Base-by-base conservation (phyloP, 1,140 invertebrate species). In the Drosophila kanapiae region DNA sequence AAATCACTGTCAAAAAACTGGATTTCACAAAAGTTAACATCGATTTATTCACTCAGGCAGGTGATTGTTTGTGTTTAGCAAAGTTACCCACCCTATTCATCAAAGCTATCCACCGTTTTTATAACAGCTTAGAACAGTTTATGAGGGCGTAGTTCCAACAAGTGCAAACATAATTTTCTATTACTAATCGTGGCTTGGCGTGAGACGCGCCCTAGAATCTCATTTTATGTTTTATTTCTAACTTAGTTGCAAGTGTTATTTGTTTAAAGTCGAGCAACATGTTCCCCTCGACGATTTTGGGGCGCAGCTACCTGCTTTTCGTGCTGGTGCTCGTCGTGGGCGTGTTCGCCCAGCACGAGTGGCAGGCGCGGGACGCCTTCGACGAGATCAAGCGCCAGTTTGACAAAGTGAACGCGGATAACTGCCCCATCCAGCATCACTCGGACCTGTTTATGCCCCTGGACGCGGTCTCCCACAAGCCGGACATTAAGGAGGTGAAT, bases 401-500 rank as follows among this genome's bases (percentile, higher is more conserved):
- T 93, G 96, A 97, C 71, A 95, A 96, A 88, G 96, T 99, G 0
- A 96, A 94, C 42, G 93, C 93, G 2, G 96, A 98, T 18, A 99
- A 99, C 93, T 99, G 98, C 92, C 95, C 95, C 59, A 97, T 98
- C 62, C 96, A 97, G 80, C 96, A 97, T 83, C 93, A 96, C n/a
- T 95, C 95, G 27, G 96, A 98, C 79, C 93, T 99, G 1, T 97
- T 96, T 91, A 93, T 99, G 65, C 96, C 97, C 0, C 94, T 95
- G 47, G 96, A 98, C 75, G 94, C 96, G 0, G 96, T 99, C 1
- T 98, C 98, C 0, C 98, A 99, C 92, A 94, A 97, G 51, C 98
- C 98, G 0, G 97, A 98, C 82, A 98, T 99, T 69, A 99, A 99
- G 93, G 97, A 98, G 90, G 95, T 99, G 48, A 98, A 98, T 82